These are phyloP conservation scores for Psittacula cyanocephala DNA, from an alignment of 2,113 vertebrate species.

Conservation along the genomic window DNA sequence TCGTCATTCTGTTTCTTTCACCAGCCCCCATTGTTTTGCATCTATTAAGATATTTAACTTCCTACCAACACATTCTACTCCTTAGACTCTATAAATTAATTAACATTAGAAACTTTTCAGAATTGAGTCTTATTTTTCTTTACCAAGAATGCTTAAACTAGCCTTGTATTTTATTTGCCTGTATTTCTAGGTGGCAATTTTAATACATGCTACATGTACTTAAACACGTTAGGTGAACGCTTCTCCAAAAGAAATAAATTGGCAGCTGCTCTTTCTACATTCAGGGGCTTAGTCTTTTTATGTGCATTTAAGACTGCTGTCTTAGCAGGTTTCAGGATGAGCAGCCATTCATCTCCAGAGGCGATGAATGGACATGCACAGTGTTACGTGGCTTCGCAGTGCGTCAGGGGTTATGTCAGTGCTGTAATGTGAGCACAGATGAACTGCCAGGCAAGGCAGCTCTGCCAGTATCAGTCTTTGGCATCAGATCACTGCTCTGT, in stretches of 20 bases:
- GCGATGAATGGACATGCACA: accelerated
- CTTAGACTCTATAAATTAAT: neutral
- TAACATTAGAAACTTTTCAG: neutral
- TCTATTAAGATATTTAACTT: neutral
- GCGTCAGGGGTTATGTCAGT: neutral
- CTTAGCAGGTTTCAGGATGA: neutral
- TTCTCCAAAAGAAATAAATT: neutral
- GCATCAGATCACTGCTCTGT: neutral
- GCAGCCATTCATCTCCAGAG: neutral
- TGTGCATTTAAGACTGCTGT: neutral
- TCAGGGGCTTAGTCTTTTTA: neutral
- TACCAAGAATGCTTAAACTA: neutral
- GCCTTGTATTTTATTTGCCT: neutral
- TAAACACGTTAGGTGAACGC: accelerated
- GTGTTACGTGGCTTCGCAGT: accelerated
- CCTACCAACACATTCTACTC: neutral
- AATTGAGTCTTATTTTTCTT: neutral
- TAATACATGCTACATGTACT: neutral
- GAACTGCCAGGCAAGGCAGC: neutral
- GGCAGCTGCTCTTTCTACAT: neutral
- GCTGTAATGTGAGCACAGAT: neutral
- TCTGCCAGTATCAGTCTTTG: neutral
- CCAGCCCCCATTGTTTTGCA: neutral
- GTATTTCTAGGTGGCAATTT: neutral
- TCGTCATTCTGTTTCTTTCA: neutral